phyloP scores from a whole-genome alignment of 1,140 invertebrate genomes.

The Aphelinus certus region DNA sequence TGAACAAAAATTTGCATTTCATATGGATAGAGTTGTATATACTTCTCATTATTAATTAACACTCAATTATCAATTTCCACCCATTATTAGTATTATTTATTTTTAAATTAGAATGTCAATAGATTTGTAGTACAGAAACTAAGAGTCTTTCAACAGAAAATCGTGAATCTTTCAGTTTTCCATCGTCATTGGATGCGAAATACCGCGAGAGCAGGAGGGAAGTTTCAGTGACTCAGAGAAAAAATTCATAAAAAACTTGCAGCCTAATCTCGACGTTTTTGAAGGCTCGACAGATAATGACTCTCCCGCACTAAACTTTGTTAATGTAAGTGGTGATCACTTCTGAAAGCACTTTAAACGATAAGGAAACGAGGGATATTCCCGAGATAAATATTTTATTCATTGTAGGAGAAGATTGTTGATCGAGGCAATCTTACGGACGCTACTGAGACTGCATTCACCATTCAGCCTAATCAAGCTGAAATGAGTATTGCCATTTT shows the following conservation, averaged over 20 bases:
- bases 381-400: conserved; percentile 8
- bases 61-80: too few species aligned
- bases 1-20: too few species aligned
- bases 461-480: conserved; percentile 32
- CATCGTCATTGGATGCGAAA: conserved; percentile 18
- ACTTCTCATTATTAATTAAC: too few species aligned
- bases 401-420: conserved; percentile 38
- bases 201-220: not conserved
- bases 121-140: too few species aligned
- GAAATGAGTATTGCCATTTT: conserved; percentile 45
- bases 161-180: conserved; percentile 24
- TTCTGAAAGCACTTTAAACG: conserved; percentile 7
- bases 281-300: not conserved
- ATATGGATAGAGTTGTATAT: too few species aligned
- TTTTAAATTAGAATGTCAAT: too few species aligned
- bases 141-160: too few species aligned
- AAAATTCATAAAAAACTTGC: conserved; percentile 24
- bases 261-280: conserved; percentile 23
- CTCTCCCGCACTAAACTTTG: conserved; percentile 16
- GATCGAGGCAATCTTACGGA: conserved; percentile 33
- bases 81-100: too few species aligned
- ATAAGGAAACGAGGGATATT: conserved; percentile 5
- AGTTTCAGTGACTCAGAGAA: conserved; percentile 16
- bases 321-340: conserved; percentile 20
- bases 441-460: conserved; percentile 45